Conservation (phyloP, 1,140 invertebrate genomes). For the Solenopsis fugax region DNA sequence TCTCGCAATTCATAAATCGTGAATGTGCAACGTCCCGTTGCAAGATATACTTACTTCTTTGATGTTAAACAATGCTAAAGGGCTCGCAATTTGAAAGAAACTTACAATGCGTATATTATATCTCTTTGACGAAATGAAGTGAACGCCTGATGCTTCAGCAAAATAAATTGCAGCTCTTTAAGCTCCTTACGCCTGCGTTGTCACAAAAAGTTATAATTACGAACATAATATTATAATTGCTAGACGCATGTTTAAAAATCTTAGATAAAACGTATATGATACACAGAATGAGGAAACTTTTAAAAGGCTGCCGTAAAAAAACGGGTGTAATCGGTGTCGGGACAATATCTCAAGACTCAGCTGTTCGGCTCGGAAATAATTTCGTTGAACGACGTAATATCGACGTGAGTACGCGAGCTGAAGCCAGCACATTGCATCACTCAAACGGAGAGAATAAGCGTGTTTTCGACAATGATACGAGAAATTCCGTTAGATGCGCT, state of each 20-base stretch:
- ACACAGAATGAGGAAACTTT: not conserved
- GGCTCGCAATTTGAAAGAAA: not conserved
- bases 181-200: no score
- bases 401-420: not conserved
- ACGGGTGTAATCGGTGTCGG: not conserved
- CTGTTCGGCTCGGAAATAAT: not conserved
- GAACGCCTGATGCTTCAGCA: not conserved
- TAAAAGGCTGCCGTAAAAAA: not conserved
- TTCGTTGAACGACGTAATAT: not conserved
- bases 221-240: not conserved
- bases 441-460: not conserved
- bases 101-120: not conserved
- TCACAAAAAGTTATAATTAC: not conserved
- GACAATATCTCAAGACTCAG: not conserved
- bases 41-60: not conserved
- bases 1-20: constrained; percentile 31
- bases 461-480: constrained; percentile 48
- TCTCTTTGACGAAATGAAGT: not conserved
- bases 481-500: constrained; percentile 51
- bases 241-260: not conserved
- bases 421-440: constrained; percentile 40
- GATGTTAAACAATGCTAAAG: constrained; percentile 2
- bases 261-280: not conserved
- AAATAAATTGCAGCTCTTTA: not conserved
- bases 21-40: not conserved